Base-by-base conservation (phyloP, 2,113 vertebrate genomes). In the Coptodon rendalli region DNA sequence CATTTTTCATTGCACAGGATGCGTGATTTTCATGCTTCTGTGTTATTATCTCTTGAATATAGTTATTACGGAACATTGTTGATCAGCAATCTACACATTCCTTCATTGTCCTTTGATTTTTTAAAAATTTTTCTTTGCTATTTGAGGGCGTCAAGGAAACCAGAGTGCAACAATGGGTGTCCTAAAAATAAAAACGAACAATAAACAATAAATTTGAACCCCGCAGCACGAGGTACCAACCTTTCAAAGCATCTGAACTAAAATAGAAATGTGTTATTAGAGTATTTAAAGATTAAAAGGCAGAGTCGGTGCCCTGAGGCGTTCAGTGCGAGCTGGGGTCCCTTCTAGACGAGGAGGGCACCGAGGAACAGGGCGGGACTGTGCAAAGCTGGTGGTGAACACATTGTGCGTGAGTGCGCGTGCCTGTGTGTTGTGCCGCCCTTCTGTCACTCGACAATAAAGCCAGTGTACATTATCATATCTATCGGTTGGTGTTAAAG, bases 391-490 rank as follows among this genome's bases (percentile, higher is more conserved):
- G 59, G 52, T 6, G 61, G 36, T 6, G 80, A 87, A 79, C 68
- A 87, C 68, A 85, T 78, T 71, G 71, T n/a, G 68, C 52, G 16
- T 48, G 82, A 57, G 66, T 43, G 36, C 38, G n/a, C 6, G 36
- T 24, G 36, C 10, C 68, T 19, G 59, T 52, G 68, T 76, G 82
- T 61, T 29, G 82, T 87, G 89, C 66, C 79, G 89, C 87, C 91
- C 91, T 92, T 91, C 90, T 94, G 94, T 94, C 93, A 93, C 92
- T 89, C 22, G 84, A 95, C 95, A 96, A 96, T 95, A 95, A 95
- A 94, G 92, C 86, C 84, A 10, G 91, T 66, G 85, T 85, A 89
- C 94, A 96, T 96, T 96, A 96, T 96, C 95, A 95, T 95, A 96
- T 94, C 94, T 95, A 94, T 95, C 88, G 82, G 88, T 81, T 38